Conservation (phyloP, 2,888 invertebrate species). For the Hirtodrosophila confusa region DNA sequence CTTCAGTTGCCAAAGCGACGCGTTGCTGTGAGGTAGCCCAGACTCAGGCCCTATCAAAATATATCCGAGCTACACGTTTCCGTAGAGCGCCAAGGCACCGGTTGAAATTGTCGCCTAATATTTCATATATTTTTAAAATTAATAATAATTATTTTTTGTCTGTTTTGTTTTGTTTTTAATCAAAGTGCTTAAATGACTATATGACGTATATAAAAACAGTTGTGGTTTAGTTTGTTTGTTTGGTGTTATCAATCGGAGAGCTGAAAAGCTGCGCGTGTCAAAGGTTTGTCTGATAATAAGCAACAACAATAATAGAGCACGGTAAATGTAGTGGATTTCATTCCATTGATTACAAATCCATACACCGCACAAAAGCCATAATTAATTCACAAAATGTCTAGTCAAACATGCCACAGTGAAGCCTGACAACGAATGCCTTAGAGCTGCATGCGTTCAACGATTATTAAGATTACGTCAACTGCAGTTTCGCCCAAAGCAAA, state of each 20-base stretch:
- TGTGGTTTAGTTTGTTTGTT: neutral
- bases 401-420: neutral
- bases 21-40: constrained; percentile 56
- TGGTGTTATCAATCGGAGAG: constrained; percentile 26
- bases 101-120: constrained; percentile 31
- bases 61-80: neutral
- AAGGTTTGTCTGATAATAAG: constrained; percentile 48
- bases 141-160: constrained; percentile 2
- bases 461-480: constrained; percentile 2
- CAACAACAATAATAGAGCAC: constrained; percentile 4
- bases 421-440: neutral
- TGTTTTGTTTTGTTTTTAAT: constrained; percentile 18
- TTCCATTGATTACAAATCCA: neutral
- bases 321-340: neutral
- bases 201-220: neutral
- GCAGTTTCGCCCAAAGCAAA: neutral
- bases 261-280: constrained; percentile 41
- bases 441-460: too few species aligned
- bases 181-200: constrained; percentile 19
- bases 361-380: neutral
- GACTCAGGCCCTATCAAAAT: neutral
- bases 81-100: constrained; percentile 34
- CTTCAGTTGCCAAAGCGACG: constrained; percentile 66
- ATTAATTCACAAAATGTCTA: neutral
- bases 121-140: constrained; percentile 10